Evolutionary conservation across 1,140 invertebrate genomes (phyloP).

Genomic region (Drosophila biarmipes): DNA sequence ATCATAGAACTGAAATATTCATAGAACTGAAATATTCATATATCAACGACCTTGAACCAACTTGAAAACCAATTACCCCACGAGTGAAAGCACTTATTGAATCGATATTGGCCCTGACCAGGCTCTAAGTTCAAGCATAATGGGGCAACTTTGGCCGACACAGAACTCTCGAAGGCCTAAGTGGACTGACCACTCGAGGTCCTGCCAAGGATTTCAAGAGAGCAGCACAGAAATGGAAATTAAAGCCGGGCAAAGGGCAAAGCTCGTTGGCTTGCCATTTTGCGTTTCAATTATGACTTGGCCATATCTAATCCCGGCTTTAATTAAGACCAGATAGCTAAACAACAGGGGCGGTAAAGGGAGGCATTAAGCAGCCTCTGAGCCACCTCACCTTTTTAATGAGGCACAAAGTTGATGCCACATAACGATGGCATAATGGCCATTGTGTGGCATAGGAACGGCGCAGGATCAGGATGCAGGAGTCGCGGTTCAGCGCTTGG

Average conservation of each 20-base stretch:
- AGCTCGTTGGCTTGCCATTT: background rate
- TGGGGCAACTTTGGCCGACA: slow-evolving; percentile 10
- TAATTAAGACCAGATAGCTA: slow-evolving; percentile 25
- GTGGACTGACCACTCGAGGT: slow-evolving; percentile 19
- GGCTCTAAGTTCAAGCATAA: slow-evolving; percentile 30
- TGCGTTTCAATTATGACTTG: slow-evolving; percentile 41
- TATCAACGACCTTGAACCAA: background rate
- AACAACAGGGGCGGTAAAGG: slow-evolving; percentile 7
- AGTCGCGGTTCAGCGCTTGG: slow-evolving; percentile 36
- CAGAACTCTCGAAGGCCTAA: slow-evolving; percentile 1
- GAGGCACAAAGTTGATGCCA: slow-evolving; percentile 53
- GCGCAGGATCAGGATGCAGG: slow-evolving; percentile 3
- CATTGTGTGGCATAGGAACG: slow-evolving; percentile 30
- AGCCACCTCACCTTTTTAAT: slow-evolving; percentile 52
- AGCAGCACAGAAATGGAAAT: slow-evolving; percentile 10
- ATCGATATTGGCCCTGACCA: slow-evolving; percentile 35
- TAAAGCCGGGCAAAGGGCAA: slow-evolving; percentile 29
- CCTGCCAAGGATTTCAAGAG: background rate
- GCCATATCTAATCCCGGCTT: slow-evolving; percentile 25
- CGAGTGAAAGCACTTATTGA: slow-evolving; percentile 4
- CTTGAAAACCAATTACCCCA: background rate
- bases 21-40: background rate
- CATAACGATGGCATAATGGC: slow-evolving; percentile 57
- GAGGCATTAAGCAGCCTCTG: slow-evolving; percentile 12
- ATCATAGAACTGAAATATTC: too few relatives aligned